Percentiles rank a stretch among this genome's conserved stretches.
These are phyloP conservation scores for Fragum fragum DNA, from an alignment of 2,888 invertebrate species.

Conservation along the genomic window DNA sequence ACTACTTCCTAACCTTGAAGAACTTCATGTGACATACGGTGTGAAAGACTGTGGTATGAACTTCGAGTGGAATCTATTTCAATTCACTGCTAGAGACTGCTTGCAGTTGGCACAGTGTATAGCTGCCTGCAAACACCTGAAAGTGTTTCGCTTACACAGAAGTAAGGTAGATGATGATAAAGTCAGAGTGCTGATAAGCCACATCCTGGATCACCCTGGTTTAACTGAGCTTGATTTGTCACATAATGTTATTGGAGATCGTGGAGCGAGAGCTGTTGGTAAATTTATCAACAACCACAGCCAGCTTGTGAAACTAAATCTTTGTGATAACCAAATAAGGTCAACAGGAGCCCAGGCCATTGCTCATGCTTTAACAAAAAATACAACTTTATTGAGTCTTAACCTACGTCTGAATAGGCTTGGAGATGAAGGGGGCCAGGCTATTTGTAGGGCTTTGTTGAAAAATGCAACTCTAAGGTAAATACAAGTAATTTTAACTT, in stretches of 20 bases:
- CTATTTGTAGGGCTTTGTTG: constrained; percentile 84
- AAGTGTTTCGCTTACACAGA: constrained; percentile 83
- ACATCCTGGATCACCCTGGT: constrained; percentile 86
- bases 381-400: constrained; percentile 81
- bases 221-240: constrained; percentile 85
- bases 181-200: constrained; percentile 85
- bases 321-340: constrained; percentile 85
- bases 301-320: constrained; percentile 81
- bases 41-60: constrained; percentile 87
- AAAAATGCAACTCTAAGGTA: constrained; percentile 83
- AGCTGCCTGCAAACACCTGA: constrained; percentile 84
- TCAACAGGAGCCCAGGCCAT: constrained; percentile 86
- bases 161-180: constrained; percentile 87
- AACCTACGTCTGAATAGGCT: constrained; percentile 85
- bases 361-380: constrained; percentile 86
- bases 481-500: background rate
- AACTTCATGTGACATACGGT: constrained; percentile 86
- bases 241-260: constrained; percentile 86
- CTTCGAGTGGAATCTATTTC: constrained; percentile 87
- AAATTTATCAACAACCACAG: constrained; percentile 86
- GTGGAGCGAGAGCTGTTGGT: constrained; percentile 86
- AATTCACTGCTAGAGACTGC: constrained; percentile 87
- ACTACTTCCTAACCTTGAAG: constrained; percentile 83
- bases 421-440: constrained; percentile 87
- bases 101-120: constrained; percentile 85